These are phyloP conservation scores for Ormyrus labotus DNA, from an alignment of 2,888 invertebrate genomes.

Conservation along the genomic window DNA sequence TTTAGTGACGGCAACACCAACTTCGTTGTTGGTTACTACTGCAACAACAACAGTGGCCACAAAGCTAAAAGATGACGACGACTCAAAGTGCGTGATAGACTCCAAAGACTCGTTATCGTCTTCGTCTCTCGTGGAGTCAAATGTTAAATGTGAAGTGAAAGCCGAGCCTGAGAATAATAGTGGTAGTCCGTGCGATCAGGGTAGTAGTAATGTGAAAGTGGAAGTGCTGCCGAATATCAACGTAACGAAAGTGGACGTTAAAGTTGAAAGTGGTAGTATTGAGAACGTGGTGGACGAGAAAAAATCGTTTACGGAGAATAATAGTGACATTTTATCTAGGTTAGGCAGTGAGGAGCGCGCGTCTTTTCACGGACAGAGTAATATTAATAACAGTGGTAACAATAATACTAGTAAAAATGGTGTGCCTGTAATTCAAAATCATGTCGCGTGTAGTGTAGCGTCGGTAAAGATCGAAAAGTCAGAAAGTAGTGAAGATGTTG, in stretches of 20 bases:
- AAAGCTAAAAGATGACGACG: conserved; percentile 24
- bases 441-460: conserved; percentile 65
- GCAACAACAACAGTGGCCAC: conserved; percentile 59
- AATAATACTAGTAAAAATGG: conserved; percentile 61
- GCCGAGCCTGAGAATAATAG: conserved; percentile 50
- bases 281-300: conserved; percentile 26
- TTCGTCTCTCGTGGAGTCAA: not conserved
- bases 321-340: conserved; percentile 60
- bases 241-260: conserved; percentile 37
- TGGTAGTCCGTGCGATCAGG: conserved; percentile 56
- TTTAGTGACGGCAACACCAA: conserved; percentile 52
- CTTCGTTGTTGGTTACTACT: conserved; percentile 53
- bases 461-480: conserved; percentile 62
- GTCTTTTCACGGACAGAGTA: conserved; percentile 64
- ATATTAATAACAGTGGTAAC: conserved; percentile 60
- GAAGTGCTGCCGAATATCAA: conserved; percentile 14
- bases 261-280: conserved; percentile 35
- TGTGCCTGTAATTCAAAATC: conserved; percentile 72
- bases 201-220: conserved; percentile 33
- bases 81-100: conserved; percentile 41
- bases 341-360: conserved; percentile 61
- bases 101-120: conserved; percentile 27
- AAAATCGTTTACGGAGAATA: conserved; percentile 22
- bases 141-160: conserved; percentile 39
- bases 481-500: conserved; percentile 37